Percentiles rank a stretch among this genome's conserved stretches.
Evolutionary conservation across 1,140 invertebrate genomes (phyloP).

Genomic region (Hyposmocoma kahamanoa): DNA sequence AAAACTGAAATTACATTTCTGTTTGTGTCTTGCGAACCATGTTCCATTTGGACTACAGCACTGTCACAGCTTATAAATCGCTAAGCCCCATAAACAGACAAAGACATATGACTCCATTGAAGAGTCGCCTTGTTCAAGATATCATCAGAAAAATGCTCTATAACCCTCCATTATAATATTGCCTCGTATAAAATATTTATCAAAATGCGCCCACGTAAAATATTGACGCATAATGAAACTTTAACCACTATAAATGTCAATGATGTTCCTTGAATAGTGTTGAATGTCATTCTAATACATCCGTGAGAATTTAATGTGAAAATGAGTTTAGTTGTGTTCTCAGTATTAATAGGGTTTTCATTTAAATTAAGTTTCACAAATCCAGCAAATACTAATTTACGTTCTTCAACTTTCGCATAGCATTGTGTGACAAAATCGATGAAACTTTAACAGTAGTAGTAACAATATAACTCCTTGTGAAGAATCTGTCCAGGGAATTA

Average conservation of each 20-base stretch:
- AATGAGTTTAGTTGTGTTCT: constrained; percentile 16
- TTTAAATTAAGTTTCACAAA: constrained; percentile 37
- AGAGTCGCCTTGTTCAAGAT: constrained; percentile 26
- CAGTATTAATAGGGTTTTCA: constrained; percentile 22
- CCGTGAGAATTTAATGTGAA: constrained; percentile 21
- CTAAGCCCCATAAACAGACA: constrained; percentile 33
- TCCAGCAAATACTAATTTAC: constrained; percentile 37
- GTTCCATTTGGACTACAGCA: constrained; percentile 31
- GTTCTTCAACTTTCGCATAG: constrained; percentile 45
- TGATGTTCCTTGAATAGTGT: constrained; percentile 11
- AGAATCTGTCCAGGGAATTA: too few species aligned
- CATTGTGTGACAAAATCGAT: too few species aligned
- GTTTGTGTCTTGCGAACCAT: too few species aligned
- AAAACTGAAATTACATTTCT: too few species aligned
- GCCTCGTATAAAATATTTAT: constrained; percentile 28
- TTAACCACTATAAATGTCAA: constrained; percentile 19
- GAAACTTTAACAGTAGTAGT: too few species aligned
- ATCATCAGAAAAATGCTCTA: constrained; percentile 32
- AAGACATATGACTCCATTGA: constrained; percentile 30
- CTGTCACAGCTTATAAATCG: constrained; percentile 48
- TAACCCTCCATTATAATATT: constrained; percentile 37
- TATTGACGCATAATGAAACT: constrained; percentile 18
- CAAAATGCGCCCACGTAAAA: constrained; percentile 20
- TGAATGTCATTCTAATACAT: constrained; percentile 12
- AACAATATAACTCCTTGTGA: too few species aligned